Conservation (phyloP, 2,888 invertebrate species). For the Brachycybe producta region DNA sequence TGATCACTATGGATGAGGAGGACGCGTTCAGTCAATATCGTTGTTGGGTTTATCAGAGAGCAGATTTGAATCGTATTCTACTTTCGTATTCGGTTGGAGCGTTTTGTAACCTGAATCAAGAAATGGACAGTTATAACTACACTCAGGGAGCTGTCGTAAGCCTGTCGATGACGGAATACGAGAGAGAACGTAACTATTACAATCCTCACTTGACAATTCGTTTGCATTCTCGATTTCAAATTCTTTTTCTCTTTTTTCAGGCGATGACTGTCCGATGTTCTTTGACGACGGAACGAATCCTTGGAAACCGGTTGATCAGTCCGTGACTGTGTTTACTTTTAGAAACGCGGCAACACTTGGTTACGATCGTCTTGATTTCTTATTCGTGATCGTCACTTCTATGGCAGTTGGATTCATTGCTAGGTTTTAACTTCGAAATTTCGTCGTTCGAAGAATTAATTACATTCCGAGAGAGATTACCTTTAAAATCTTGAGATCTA, state of each 20-base stretch:
- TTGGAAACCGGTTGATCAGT: slow-evolving; percentile 31
- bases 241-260: slow-evolving; percentile 34
- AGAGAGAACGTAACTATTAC: slow-evolving; percentile 60
- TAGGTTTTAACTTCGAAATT: too few species aligned
- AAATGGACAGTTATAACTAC: slow-evolving; percentile 74
- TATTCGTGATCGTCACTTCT: too few species aligned
- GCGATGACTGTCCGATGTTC: slow-evolving; percentile 92
- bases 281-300: slow-evolving; percentile 89
- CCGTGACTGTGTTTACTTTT: slow-evolving; percentile 12
- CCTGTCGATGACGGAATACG: slow-evolving; percentile 79
- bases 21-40: slow-evolving; percentile 91
- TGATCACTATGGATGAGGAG: slow-evolving; percentile 89
- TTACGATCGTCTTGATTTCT: too few species aligned
- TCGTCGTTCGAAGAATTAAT: too few species aligned
- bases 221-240: too few species aligned
- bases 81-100: slow-evolving; percentile 82
- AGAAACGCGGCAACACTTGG: too few species aligned
- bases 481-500: too few species aligned
- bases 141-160: slow-evolving; percentile 78
- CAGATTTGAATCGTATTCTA: slow-evolving; percentile 75
- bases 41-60: slow-evolving; percentile 92
- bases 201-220: too few species aligned
- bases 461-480: too few species aligned
- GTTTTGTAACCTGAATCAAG: slow-evolving; percentile 77
- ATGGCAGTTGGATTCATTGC: too few species aligned